Conservation (phyloP, 2,113 vertebrate genomes). For the Lota lota region DNA sequence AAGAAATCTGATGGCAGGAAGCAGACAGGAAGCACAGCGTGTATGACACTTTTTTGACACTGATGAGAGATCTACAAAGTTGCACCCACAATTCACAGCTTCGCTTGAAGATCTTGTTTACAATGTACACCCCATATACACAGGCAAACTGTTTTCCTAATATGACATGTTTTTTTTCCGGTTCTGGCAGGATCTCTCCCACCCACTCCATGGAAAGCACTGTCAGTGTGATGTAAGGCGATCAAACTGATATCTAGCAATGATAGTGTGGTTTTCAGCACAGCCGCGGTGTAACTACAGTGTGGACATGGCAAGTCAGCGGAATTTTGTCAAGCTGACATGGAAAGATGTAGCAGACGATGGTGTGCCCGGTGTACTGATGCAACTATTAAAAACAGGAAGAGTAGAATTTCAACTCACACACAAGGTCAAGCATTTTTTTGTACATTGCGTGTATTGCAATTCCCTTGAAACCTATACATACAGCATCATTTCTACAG, state of each 20-base stretch:
- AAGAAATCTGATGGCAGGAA: slow-evolving; percentile 47
- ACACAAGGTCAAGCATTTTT: too few species aligned
- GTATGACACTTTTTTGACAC: slow-evolving; percentile 35
- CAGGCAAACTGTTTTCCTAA: slow-evolving; percentile 2
- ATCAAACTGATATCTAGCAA: slow-evolving; percentile 4
- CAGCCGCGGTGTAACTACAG: neutral
- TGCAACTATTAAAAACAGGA: too few species aligned
- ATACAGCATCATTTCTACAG: too few species aligned
- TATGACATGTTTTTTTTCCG: neutral
- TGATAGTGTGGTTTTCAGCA: slow-evolving; percentile 13
- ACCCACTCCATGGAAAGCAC: slow-evolving; percentile 5
- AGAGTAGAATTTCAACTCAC: slow-evolving; percentile 10
- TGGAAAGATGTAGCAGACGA: too few species aligned
- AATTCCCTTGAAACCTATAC: too few species aligned
- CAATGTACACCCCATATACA: slow-evolving; percentile 46
- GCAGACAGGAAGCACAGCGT: slow-evolving; percentile 62
- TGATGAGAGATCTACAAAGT: slow-evolving; percentile 21
- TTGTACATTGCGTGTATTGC: too few species aligned
- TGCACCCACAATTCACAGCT: slow-evolving; percentile 39
- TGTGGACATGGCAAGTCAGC: too few species aligned
- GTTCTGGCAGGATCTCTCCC: neutral
- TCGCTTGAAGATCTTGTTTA: slow-evolving; percentile 65
- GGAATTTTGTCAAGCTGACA: too few species aligned
- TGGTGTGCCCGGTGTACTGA: too few species aligned
- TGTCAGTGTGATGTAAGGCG: slow-evolving; percentile 40